Conservation (phyloP, 1,140 invertebrate species). For the Temnothorax curvispinosus region DNA sequence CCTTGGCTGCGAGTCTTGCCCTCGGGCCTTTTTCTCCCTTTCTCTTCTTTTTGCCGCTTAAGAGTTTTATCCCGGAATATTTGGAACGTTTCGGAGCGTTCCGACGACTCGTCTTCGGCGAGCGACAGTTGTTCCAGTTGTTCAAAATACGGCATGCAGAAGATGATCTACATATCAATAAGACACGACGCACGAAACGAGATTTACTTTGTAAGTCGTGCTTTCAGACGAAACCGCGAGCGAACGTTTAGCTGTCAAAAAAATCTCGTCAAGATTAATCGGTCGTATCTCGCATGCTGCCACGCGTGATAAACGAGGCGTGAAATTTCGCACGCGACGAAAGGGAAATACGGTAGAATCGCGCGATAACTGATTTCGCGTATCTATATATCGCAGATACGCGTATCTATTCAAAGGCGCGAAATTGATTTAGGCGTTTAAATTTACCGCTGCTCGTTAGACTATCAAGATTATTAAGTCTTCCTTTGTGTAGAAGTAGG, state of each 20-base stretch:
- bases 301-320: slow-evolving; percentile 50
- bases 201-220: neutral
- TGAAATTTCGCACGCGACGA: slow-evolving; percentile 31
- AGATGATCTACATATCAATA: slow-evolving; percentile 52
- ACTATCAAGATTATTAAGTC: slow-evolving; percentile 39
- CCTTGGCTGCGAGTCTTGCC: slow-evolving; percentile 76
- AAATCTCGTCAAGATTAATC: slow-evolving; percentile 55
- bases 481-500: slow-evolving; percentile 31
- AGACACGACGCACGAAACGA: neutral
- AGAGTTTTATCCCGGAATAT: slow-evolving; percentile 11
- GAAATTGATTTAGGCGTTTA: slow-evolving; percentile 49
- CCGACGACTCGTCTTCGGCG: neutral
- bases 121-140: slow-evolving; percentile 11
- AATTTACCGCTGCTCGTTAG: slow-evolving; percentile 32
- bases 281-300: neutral
- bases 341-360: slow-evolving; percentile 49
- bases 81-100: neutral
- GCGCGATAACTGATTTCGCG: slow-evolving; percentile 48
- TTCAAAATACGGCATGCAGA: neutral
- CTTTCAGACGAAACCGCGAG: neutral
- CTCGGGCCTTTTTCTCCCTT: slow-evolving; percentile 57
- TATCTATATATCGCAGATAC: slow-evolving; percentile 21
- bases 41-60: slow-evolving; percentile 31
- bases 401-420: slow-evolving; percentile 39
- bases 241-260: neutral